Evolutionary conservation across 2,797 vertebrate genomes (phyloP).

Genomic region (Pangasius krempfi): DNA sequence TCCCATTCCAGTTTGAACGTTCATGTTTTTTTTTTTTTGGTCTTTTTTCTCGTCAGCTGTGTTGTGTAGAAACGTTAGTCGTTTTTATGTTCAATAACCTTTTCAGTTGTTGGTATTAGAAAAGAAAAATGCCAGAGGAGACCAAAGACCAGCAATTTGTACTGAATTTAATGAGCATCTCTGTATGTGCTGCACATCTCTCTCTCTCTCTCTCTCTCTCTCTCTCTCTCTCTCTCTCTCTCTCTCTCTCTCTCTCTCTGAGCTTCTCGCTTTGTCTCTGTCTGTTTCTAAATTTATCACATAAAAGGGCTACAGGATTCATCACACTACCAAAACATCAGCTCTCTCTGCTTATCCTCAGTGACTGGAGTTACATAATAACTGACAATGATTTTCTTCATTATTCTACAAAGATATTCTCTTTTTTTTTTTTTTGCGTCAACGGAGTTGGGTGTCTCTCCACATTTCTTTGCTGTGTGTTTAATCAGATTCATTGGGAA

Average conservation of each 20-base stretch:
- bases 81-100: slow-evolving; percentile 33
- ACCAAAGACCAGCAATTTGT: slow-evolving; percentile 64
- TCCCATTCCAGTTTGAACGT: slow-evolving; percentile 50
- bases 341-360: slow-evolving; percentile 24
- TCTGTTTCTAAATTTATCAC: slow-evolving; percentile 19
- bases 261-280: slow-evolving; percentile 12
- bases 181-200: slow-evolving; percentile 48
- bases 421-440: neutral
- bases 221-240: slow-evolving; percentile 30
- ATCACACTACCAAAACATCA: slow-evolving; percentile 54
- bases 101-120: slow-evolving; percentile 19
- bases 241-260: neutral
- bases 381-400: neutral
- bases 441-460: neutral
- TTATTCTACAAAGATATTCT: neutral
- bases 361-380: slow-evolving; percentile 19
- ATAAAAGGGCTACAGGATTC: slow-evolving; percentile 63
- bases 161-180: slow-evolving; percentile 51
- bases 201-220: slow-evolving; percentile 19
- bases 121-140: slow-evolving; percentile 56
- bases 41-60: slow-evolving; percentile 24
- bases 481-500: slow-evolving; percentile 24
- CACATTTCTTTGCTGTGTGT: slow-evolving; percentile 1
- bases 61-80: slow-evolving; percentile 40
- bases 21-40: neutral